phyloP scores from a whole-genome alignment of 2,113 vertebrate genomes.

The Channa argus region DNA sequence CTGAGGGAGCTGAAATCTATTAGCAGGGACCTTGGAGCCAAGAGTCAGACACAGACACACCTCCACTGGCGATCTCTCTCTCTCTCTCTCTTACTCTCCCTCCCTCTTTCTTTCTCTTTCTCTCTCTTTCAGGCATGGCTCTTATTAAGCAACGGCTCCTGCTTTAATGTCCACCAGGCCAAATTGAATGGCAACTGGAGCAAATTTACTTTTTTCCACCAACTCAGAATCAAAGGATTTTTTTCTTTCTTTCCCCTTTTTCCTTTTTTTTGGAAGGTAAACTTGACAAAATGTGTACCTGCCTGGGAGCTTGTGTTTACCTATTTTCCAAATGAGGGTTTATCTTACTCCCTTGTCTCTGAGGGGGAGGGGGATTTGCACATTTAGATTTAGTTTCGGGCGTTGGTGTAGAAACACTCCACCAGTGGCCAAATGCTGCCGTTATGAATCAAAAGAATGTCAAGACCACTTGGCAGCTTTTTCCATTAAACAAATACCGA shows the following conservation, averaged over 20 bases:
- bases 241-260: constrained; percentile 13
- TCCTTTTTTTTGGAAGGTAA: constrained; percentile 40
- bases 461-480: constrained; percentile 28
- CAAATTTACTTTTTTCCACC: constrained; percentile 79
- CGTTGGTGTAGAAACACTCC: not conserved
- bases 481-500: constrained; percentile 28
- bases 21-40: constrained; percentile 77
- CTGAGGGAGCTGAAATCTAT: constrained; percentile 83
- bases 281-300: constrained; percentile 67
- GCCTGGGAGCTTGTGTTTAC: constrained; percentile 71
- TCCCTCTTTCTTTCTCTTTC: constrained; percentile 40
- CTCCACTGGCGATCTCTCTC: constrained; percentile 65
- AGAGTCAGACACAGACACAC: constrained; percentile 74
- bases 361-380: not conserved
- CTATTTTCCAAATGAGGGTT: constrained; percentile 64
- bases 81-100: constrained; percentile 55
- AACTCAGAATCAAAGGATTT: constrained; percentile 81
- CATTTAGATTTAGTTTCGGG: constrained; percentile 23
- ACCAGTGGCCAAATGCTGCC: constrained; percentile 11
- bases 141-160: constrained; percentile 83
- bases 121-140: constrained; percentile 78
- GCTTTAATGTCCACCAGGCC: constrained; percentile 83
- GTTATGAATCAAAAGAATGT: constrained; percentile 31
- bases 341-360: constrained; percentile 34
- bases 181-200: constrained; percentile 83